Base-by-base conservation (phyloP, 2,797 vertebrate species). In the Remorina albescens region DNA sequence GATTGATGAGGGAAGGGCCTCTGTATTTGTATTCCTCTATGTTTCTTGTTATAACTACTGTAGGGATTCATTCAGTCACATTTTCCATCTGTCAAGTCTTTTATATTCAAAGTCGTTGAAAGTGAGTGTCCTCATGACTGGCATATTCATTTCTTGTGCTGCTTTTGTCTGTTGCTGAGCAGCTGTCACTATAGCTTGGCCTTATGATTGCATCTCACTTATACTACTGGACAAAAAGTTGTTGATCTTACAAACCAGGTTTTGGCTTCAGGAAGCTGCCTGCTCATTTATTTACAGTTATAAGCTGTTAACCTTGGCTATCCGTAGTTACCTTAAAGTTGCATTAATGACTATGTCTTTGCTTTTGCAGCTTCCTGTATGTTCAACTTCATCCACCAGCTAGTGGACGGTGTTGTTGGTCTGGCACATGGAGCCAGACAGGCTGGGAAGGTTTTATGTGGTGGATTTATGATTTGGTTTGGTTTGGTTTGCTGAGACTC, bases 181-280 rank as follows among this genome's bases (percentile, higher is more conserved):
- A 54, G 57, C 49, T 44, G 13, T 59, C 21, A 13, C 36, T 34
- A 12, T 32, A 59, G 5, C 18, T 65, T 57, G 15, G 32, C 34
- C 36, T 62, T 41, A 30, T 51, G 37, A 42, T 23, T n/a, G 42
- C n/a, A 32, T 69, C 32, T 59, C 28, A 26, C 47, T 51, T 30
- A 41, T 71, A 51, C 36, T 26, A 2, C n/a, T 10, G 57, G 57
- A 73, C 55, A 76, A 63, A 42, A 65, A 66, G 84, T 77, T 61
- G 28, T 55, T 61, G 36, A 60, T 26, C 37, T 32, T 36, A 16
- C 58, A 58, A 69, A 67, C 39, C 49, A 16, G 5, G 3, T 55
- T 42, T 10, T 23, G 39, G 5, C 7, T 41, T 44, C 41, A 5
- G 16, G 10, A 16, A 44, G n/a, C 0, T 49, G 36, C 61, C 13